Evolutionary conservation across 1,140 invertebrate species (phyloP).

Genomic region (Drosophila tropicalis): DNA sequence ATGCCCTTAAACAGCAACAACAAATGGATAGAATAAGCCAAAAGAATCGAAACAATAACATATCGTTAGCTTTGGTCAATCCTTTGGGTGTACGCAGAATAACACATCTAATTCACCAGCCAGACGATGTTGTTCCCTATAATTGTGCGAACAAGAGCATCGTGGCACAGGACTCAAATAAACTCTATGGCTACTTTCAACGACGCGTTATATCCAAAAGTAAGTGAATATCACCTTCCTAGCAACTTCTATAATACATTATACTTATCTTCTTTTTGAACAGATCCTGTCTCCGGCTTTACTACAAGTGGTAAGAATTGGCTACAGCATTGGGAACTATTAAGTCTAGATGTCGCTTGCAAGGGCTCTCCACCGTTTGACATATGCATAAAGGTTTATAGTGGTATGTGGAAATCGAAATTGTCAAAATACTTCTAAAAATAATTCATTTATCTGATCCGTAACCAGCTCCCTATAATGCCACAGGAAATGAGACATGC

Average conservation of each 20-base stretch:
- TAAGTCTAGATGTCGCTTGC: constrained; percentile 89
- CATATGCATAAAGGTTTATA: constrained; percentile 86
- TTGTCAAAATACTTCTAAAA: no score
- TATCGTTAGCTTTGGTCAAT: constrained; percentile 58
- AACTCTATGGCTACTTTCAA: constrained; percentile 90
- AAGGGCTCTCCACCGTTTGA: constrained; percentile 88
- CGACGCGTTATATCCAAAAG: constrained; percentile 86
- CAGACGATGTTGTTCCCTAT: constrained; percentile 83
- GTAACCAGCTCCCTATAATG: constrained; percentile 87
- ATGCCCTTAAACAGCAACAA: constrained; percentile 65
- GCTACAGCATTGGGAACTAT: constrained; percentile 90
- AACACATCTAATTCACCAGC: constrained; percentile 20
- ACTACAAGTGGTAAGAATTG: constrained; percentile 89
- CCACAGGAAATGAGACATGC: constrained; percentile 91
- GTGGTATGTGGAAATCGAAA: constrained; percentile 41
- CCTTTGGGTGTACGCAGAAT: constrained; percentile 53
- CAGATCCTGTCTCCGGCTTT: constrained; percentile 88
- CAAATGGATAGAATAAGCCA: not conserved
- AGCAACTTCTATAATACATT: not conserved
- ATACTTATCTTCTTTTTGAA: constrained; percentile 41
- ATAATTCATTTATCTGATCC: constrained; percentile 43
- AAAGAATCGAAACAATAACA: constrained; percentile 22
- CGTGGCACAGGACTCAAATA: constrained; percentile 86
- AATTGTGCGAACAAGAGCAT: constrained; percentile 86
- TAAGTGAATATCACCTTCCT: constrained; percentile 61